Conservation (phyloP, 1,140 invertebrate species). For the Cataglyphis hispanica region DNA sequence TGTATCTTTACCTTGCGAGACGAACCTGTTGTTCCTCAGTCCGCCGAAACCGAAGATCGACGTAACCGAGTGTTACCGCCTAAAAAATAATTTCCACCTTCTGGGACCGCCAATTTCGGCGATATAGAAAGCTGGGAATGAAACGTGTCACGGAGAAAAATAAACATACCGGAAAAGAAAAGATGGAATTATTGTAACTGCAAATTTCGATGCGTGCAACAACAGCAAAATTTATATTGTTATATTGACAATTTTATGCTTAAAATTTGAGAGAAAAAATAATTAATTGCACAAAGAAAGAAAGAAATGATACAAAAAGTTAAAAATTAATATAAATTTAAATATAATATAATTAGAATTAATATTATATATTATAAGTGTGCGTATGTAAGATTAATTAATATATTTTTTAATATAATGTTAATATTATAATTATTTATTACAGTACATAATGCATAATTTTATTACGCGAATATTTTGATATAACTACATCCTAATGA, state of each 20-base stretch:
- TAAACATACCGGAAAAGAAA: slow-evolving; percentile 24
- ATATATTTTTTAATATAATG: background rate
- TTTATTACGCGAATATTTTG: slow-evolving; percentile 5
- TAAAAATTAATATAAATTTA: background rate
- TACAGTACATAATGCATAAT: background rate
- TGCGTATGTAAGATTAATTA: background rate
- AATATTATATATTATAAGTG: background rate
- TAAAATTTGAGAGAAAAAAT: background rate
- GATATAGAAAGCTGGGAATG: background rate
- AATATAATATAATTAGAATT: background rate
- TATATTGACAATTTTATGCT: background rate
- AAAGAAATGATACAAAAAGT: background rate
- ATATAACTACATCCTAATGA: background rate
- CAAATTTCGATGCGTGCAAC: background rate
- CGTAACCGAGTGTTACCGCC: slow-evolving; percentile 67
- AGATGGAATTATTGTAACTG: slow-evolving; percentile 37
- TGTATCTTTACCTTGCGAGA: slow-evolving; percentile 83
- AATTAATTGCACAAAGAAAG: background rate
- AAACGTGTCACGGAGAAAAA: slow-evolving; percentile 16
- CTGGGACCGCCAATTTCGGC: slow-evolving; percentile 19
- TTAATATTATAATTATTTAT: background rate
- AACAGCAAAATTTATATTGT: background rate
- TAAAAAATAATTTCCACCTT: slow-evolving; percentile 73
- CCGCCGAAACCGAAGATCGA: slow-evolving; percentile 68
- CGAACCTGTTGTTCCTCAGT: slow-evolving; percentile 78